phyloP scores from a whole-genome alignment of 2,113 vertebrate genomes.

The Morphnarchus princeps region DNA sequence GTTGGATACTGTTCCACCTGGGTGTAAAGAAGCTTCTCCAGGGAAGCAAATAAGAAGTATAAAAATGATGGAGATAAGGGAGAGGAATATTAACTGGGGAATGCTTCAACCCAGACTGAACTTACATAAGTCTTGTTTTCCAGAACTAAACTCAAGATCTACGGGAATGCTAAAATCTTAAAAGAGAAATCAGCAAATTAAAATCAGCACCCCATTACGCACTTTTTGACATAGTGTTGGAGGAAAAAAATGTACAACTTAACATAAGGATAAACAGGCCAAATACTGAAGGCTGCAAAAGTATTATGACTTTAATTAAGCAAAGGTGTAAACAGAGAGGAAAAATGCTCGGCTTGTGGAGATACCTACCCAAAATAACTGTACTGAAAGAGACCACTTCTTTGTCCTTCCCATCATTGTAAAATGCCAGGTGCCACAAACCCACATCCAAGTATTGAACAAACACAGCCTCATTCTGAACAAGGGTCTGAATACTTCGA shows the following conservation, averaged over 20 bases:
- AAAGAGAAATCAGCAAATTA: neutral
- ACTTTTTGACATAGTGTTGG: neutral
- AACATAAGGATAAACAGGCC: neutral
- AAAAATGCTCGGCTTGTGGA: neutral
- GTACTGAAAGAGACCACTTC: conserved; percentile 95
- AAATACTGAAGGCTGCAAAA: neutral
- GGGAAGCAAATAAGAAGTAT: neutral
- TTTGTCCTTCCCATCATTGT: conserved; percentile 96
- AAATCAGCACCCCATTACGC: neutral
- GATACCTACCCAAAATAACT: conserved; percentile 86
- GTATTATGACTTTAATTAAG: neutral
- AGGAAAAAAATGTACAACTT: neutral
- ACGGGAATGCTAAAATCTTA: neutral
- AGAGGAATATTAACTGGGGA: neutral
- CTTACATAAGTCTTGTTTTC: neutral
- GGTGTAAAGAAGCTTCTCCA: neutral
- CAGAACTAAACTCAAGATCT: neutral
- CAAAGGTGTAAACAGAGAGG: neutral
- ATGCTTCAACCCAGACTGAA: neutral
- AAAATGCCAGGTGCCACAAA: conserved; percentile 97
- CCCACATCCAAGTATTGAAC: conserved; percentile 95
- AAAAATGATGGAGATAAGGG: neutral
- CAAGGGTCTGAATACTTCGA: conserved; percentile 94
- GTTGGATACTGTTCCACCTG: neutral
- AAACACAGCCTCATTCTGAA: conserved; percentile 96